phyloP scores from a whole-genome alignment of 2,113 vertebrate genomes.

The Uropsilus gracilis region DNA sequence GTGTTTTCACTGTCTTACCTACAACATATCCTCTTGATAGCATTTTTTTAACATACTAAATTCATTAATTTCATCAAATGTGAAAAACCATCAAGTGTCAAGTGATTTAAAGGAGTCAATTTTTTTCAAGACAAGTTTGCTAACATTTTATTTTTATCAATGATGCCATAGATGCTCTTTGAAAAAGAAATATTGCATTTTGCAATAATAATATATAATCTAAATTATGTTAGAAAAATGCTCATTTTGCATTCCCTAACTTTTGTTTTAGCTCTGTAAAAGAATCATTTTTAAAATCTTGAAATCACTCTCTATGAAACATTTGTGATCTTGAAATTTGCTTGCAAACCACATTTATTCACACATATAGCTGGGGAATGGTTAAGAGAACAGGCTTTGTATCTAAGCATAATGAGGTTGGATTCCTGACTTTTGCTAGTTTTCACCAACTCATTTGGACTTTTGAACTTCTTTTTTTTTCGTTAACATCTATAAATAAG shows the following conservation, averaged over 20 bases:
- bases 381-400: neutral
- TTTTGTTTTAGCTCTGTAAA: constrained; percentile 9
- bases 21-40: neutral
- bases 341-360: neutral
- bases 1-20: neutral
- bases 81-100: neutral
- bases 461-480: neutral
- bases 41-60: neutral
- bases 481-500: neutral
- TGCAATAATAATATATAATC: neutral
- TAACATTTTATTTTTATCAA: neutral
- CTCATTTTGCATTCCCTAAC: constrained; percentile 17
- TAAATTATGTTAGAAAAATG: neutral
- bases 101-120: neutral
- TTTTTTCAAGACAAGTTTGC: neutral
- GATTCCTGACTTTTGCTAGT: neutral
- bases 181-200: neutral
- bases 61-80: neutral
- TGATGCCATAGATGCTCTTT: neutral
- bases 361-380: too few relatives aligned
- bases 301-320: neutral
- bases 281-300: neutral
- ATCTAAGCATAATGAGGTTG: neutral
- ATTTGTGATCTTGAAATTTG: constrained; percentile 9
- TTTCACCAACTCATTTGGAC: neutral